These are phyloP conservation scores for Notechis scutatus DNA, from an alignment of 2,113 vertebrate species.

Conservation along the genomic window DNA sequence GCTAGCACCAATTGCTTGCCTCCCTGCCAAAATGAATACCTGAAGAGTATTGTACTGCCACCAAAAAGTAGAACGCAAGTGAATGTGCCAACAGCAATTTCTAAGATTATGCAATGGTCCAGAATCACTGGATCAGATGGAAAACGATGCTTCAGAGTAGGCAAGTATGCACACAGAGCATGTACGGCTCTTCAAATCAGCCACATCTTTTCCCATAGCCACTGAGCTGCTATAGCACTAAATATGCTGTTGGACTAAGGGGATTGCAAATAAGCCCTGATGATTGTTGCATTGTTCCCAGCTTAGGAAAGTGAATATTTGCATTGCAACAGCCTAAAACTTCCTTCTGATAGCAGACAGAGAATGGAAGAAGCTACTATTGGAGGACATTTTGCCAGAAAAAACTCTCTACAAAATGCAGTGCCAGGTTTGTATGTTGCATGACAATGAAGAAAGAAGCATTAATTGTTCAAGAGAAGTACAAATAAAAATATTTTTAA, in stretches of 20 bases:
- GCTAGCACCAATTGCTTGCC: not conserved
- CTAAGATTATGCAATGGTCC: not conserved
- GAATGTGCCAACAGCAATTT: not conserved
- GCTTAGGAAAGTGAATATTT: not conserved
- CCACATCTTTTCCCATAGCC: not conserved
- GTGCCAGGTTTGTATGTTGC: not conserved
- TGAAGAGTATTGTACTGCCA: not conserved
- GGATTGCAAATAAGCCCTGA: not conserved
- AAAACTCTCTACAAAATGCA: too few species aligned
- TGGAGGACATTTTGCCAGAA: not conserved
- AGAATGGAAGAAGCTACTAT: too few species aligned
- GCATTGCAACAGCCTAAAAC: not conserved
- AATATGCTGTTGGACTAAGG: not conserved
- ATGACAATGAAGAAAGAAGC: not conserved
- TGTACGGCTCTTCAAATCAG: not conserved
- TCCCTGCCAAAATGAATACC: not conserved
- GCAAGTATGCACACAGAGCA: not conserved
- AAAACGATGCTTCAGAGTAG: not conserved
- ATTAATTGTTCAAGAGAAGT: not conserved
- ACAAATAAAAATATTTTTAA: not conserved
- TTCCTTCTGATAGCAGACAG: not conserved
- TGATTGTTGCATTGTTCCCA: not conserved
- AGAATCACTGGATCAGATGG: not conserved
- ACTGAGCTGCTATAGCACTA: not conserved
- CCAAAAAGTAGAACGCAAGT: not conserved